These are phyloP conservation scores for Orthosia cruda DNA, from an alignment of 2,888 invertebrate genomes.

Conservation along the genomic window DNA sequence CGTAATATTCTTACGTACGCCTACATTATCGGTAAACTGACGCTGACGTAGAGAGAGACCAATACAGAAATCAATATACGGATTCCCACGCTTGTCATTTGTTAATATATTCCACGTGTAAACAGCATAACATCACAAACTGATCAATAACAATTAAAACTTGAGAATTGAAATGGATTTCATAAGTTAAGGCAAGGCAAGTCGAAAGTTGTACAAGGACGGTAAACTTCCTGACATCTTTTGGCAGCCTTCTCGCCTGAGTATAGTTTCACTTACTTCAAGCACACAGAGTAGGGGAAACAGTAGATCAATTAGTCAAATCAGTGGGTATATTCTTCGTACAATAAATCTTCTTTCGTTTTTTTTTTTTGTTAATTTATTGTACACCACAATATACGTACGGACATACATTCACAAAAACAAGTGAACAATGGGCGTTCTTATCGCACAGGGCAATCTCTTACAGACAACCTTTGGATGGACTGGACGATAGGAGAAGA, in stretches of 20 bases:
- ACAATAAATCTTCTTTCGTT: not conserved
- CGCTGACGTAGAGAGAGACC: too few relatives aligned
- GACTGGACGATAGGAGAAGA: too few relatives aligned
- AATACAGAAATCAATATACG: conserved; percentile 63
- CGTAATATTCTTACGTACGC: too few relatives aligned
- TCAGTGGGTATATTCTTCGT: not conserved
- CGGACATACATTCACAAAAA: too few relatives aligned
- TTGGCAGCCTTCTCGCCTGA: conserved; percentile 36
- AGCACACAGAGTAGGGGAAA: not conserved
- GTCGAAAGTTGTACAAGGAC: conserved; percentile 70
- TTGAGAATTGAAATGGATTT: conserved; percentile 75
- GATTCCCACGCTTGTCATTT: conserved; percentile 8
- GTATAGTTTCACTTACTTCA: conserved; percentile 59
- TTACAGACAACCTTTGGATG: too few relatives aligned
- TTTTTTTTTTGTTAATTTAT: too few relatives aligned
- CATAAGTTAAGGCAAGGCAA: conserved; percentile 70
- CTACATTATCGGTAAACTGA: too few relatives aligned
- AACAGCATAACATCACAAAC: conserved; percentile 20
- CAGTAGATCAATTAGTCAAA: conserved; percentile 34
- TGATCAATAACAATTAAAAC: conserved; percentile 73
- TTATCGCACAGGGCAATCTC: too few relatives aligned
- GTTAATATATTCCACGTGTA: conserved; percentile 14
- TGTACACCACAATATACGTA: too few relatives aligned
- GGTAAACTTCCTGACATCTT: conserved; percentile 71
- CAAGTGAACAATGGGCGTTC: too few relatives aligned